phyloP scores from a whole-genome alignment of 53 echinoderm and acorn worm species.

The Temnopleurus reevesii region DNA sequence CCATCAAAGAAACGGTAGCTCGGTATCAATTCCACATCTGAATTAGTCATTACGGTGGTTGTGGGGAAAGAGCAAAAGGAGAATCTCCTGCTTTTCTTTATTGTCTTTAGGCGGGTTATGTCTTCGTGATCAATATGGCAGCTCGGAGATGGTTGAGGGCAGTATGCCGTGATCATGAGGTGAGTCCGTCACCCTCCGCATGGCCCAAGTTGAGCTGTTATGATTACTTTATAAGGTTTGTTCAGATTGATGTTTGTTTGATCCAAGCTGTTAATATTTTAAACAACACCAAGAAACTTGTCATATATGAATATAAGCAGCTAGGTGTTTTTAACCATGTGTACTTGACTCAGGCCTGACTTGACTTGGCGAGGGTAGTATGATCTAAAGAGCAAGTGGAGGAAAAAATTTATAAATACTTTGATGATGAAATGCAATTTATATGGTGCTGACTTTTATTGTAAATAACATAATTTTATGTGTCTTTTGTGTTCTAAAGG shows the following conservation, averaged over 20 bases:
- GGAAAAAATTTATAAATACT: no score
- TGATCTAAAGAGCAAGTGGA: no score
- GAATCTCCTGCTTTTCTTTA: no score
- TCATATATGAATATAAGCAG: no score
- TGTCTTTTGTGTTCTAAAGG: no score
- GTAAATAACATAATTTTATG: no score
- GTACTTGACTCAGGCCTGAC: no score
- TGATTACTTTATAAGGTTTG: conserved; percentile 15
- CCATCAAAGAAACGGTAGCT: not conserved
- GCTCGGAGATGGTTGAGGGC: not conserved
- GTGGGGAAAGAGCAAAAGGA: conserved; percentile 1
- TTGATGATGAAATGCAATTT: no score
- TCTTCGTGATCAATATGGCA: conserved; percentile 2
- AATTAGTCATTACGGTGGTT: conserved; percentile 43
- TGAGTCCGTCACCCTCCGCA: not conserved
- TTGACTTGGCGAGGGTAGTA: no score
- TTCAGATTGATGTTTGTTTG: not conserved
- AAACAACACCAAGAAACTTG: not conserved
- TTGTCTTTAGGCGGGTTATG: not conserved
- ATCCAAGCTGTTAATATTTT: not conserved
- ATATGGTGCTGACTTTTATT: no score
- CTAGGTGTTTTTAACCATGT: no score
- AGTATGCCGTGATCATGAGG: not conserved
- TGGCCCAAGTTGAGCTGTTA: not conserved
- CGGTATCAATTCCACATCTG: conserved; percentile 43